These are phyloP conservation scores for Sebastes cheni DNA, from an alignment of 2,797 vertebrate species.

Conservation along the genomic window DNA sequence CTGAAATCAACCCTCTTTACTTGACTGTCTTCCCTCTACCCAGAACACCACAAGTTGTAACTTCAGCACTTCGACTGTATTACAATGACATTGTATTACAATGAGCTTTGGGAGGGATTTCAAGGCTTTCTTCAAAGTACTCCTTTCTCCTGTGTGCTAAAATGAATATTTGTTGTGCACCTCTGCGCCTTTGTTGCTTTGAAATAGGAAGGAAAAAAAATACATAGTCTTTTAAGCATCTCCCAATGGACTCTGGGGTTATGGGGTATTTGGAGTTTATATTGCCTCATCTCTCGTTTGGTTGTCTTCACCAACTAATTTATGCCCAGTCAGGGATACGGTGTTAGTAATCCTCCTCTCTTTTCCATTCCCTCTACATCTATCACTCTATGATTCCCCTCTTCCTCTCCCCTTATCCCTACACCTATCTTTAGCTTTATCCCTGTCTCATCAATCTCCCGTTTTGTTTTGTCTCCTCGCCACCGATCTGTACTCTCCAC, in stretches of 20 bases:
- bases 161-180: conserved; percentile 37
- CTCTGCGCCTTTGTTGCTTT: conserved; percentile 23
- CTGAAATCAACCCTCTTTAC: not conserved
- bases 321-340: conserved; percentile 58
- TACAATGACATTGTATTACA: not conserved
- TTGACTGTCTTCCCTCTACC: not conserved
- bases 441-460: conserved; percentile 23
- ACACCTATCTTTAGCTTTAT: conserved; percentile 19
- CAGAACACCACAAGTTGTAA: not conserved
- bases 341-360: conserved; percentile 33
- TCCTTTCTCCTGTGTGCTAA: conserved; percentile 20
- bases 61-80: not conserved
- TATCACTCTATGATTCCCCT: conserved; percentile 6
- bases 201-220: conserved; percentile 1
- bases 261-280: conserved; percentile 55
- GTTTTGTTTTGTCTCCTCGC: conserved; percentile 3
- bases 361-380: conserved; percentile 16
- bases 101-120: conserved; percentile 22
- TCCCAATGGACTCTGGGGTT: conserved; percentile 39
- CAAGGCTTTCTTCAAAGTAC: conserved; percentile 15
- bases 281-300: conserved; percentile 33
- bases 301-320: conserved; percentile 46
- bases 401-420: not conserved
- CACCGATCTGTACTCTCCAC: conserved; percentile 20
- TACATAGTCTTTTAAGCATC: conserved; percentile 13